These are phyloP conservation scores for Paedocypris micromegethes DNA, from an alignment of 2,797 vertebrate genomes.

Conservation along the genomic window DNA sequence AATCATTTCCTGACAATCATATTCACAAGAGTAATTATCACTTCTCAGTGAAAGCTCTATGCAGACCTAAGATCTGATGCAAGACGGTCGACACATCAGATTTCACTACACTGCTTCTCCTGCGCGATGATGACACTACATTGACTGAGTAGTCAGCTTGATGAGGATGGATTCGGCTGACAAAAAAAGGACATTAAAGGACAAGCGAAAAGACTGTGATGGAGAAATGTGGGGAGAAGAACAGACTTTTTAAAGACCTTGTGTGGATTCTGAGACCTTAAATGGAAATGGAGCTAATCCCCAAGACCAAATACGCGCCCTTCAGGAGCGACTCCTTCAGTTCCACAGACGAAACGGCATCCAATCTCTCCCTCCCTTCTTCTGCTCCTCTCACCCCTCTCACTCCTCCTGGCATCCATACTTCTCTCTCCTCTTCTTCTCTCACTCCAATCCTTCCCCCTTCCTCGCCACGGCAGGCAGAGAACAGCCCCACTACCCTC, in stretches of 20 bases:
- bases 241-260: conserved; percentile 18
- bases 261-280: not conserved
- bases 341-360: conserved; percentile 76
- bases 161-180: conserved; percentile 3
- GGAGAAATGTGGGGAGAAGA: conserved; percentile 37
- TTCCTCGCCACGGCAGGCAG: conserved; percentile 60
- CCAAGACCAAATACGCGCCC: conserved; percentile 90
- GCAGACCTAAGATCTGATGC: conserved; percentile 46
- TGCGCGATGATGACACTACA: conserved; percentile 32
- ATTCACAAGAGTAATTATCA: conserved; percentile 9
- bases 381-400: conserved; percentile 64
- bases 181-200: conserved; percentile 23
- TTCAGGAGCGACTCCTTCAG: conserved; percentile 89
- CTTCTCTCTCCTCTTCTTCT: conserved; percentile 77
- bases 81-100: conserved; percentile 26
- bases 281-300: conserved; percentile 81
- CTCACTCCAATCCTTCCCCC: conserved; percentile 75
- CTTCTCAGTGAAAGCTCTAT: conserved; percentile 39
- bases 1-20: conserved; percentile 45
- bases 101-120: conserved; percentile 11
- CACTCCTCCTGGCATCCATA: conserved; percentile 61
- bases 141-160: not conserved
- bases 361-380: conserved; percentile 66
- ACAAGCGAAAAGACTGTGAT: conserved; percentile 33
- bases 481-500: conserved; percentile 90